Conservation (phyloP, 1,140 invertebrate species). For the Melipona quadrifasciata region DNA sequence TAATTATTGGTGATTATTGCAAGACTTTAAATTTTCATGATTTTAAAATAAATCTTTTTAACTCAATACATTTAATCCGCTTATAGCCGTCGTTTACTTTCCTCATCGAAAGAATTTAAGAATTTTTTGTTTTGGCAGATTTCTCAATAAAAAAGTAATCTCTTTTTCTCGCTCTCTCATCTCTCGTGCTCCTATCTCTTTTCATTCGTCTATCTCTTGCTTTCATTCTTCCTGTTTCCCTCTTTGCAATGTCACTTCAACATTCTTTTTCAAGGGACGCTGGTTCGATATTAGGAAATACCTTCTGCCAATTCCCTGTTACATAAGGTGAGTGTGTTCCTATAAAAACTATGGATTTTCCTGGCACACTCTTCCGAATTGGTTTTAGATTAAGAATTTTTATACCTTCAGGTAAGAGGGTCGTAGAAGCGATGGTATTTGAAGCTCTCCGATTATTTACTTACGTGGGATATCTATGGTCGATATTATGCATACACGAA, state of each 20-base stretch:
- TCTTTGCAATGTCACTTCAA: slow-evolving; percentile 53
- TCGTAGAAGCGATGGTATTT: slow-evolving; percentile 25
- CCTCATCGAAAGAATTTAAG: background rate
- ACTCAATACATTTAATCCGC: background rate
- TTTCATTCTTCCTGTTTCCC: slow-evolving; percentile 22
- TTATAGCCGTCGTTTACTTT: background rate
- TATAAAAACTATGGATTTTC: slow-evolving; percentile 58
- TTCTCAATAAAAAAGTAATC: slow-evolving; percentile 3
- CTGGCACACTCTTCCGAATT: slow-evolving; percentile 52
- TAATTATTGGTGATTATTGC: too few species aligned
- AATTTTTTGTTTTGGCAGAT: slow-evolving; percentile 48
- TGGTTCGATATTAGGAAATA: slow-evolving; percentile 71
- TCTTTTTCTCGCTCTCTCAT: background rate
- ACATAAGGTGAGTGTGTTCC: slow-evolving; percentile 58
- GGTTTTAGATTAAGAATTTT: slow-evolving; percentile 66
- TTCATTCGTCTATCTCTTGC: slow-evolving; percentile 27
- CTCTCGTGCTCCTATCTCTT: background rate
- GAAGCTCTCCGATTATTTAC: slow-evolving; percentile 37
- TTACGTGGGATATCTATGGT: background rate
- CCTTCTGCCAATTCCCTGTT: slow-evolving; percentile 67
- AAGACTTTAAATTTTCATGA: background rate
- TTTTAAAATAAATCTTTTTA: background rate
- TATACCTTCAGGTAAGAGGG: slow-evolving; percentile 46
- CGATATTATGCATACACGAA: background rate
- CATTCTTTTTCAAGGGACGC: slow-evolving; percentile 65